Base-by-base conservation (phyloP, 35 echinoderm and acorn worm genomes). In the Apostichopus parvimensis region DNA sequence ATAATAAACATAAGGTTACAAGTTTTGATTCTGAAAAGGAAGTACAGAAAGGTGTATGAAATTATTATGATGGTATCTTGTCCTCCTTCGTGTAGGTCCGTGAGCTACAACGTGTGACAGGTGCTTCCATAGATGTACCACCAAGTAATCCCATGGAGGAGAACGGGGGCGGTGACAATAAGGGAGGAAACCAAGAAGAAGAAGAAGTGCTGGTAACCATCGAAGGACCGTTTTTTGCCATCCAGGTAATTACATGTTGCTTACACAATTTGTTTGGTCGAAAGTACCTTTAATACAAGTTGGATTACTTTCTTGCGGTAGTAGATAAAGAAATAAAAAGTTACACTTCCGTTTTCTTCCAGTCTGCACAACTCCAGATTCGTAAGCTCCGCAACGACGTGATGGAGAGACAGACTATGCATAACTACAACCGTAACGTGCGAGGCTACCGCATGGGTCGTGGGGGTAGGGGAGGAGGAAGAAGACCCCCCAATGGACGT, bases 221-320 rank as follows among this genome's bases (percentile, higher is more conserved):
- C 7, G 80, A 94, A 86, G 96, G 96, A 87, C 94, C 95, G 54
- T 98, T 98, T 79, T 98, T 89, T 91, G 92, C 96, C 57, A 84
- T 86, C 80, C 96, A 98, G 93, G 96, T 98, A 92, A 25, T 70
- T 18, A 28, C 66, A 11, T 25, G 52, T 78, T 12, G 14, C 34
- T 45, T 45, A 45, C 34, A 45, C 0, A 45, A 4, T 45, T 45
- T 45, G 34, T 45, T 45, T 45, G 34, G 34, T 45, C 34, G 34
- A 45, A 45, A 45, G 34, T 45, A 45, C 34, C 4, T 45, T 45
- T 0, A 45, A 45, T 45, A 45, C 34, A 45, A 45, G 34, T 45
- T 45, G 34, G 34, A 45, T 45, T 45, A 45, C 34, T 4, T 45
- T 45, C 34, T 45, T 4, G 34, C 3, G 34, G 34, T 0, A 45